Conservation (phyloP, 1,140 invertebrate genomes). For the Limonius californicus region DNA sequence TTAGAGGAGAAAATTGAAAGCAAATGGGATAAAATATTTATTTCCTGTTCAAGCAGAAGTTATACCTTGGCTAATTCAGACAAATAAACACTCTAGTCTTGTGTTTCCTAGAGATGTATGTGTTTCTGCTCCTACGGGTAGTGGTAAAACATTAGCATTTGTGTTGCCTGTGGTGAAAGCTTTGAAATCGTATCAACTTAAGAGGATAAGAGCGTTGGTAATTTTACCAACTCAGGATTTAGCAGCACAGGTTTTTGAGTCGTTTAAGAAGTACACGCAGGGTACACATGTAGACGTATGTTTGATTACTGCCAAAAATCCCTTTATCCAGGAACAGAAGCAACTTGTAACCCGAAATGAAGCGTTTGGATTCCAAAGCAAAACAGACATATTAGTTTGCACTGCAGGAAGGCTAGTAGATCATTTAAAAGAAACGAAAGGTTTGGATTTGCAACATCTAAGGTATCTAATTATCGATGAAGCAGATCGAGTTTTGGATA, state of each 20-base stretch:
- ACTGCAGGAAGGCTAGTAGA: slow-evolving; percentile 92
- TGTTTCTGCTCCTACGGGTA: slow-evolving; percentile 95
- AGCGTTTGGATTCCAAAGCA: slow-evolving; percentile 47
- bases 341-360: slow-evolving; percentile 62
- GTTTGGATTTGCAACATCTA: slow-evolving; percentile 77
- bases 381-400: slow-evolving; percentile 86
- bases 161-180: slow-evolving; percentile 87
- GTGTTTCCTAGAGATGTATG: slow-evolving; percentile 85
- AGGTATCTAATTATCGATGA: slow-evolving; percentile 92
- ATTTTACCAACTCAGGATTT: slow-evolving; percentile 91
- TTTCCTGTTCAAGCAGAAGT: slow-evolving; percentile 87
- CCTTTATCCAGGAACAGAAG: slow-evolving; percentile 72
- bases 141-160: slow-evolving; percentile 95
- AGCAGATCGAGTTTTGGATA: slow-evolving; percentile 90
- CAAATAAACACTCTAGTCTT: slow-evolving; percentile 54
- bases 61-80: slow-evolving; percentile 74
- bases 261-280: slow-evolving; percentile 71
- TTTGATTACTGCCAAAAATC: slow-evolving; percentile 67
- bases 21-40: slow-evolving; percentile 72
- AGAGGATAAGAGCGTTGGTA: slow-evolving; percentile 75
- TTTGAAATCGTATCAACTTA: slow-evolving; percentile 50
- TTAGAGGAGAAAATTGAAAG: slow-evolving; percentile 61
- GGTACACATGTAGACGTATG: slow-evolving; percentile 70
- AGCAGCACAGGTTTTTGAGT: slow-evolving; percentile 82
- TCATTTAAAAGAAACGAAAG: slow-evolving; percentile 82